These are phyloP conservation scores for Manis crassicaudata DNA, from an alignment of 2,797 vertebrate species.

Conservation along the genomic window DNA sequence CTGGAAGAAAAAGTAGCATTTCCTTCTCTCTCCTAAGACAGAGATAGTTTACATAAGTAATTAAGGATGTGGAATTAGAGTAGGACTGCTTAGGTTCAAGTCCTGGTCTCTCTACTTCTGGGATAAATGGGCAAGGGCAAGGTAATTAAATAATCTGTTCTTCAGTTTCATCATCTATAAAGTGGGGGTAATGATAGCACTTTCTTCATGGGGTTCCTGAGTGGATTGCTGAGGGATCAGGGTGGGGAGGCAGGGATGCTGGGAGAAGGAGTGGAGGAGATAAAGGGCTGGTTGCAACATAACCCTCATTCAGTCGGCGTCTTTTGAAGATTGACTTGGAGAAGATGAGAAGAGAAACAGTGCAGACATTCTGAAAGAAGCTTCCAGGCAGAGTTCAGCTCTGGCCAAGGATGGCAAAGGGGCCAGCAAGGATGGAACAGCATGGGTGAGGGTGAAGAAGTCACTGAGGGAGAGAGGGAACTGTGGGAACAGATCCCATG, in stretches of 20 bases:
- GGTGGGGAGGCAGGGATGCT: neutral
- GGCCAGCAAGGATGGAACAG: accelerated
- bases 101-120: neutral
- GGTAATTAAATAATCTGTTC: neutral
- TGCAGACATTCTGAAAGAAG: neutral
- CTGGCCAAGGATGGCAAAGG: neutral
- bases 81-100: neutral
- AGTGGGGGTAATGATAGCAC: neutral
- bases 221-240: neutral
- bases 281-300: neutral
- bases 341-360: neutral
- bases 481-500: neutral
- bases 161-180: neutral
- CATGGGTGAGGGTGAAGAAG: neutral
- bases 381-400: neutral
- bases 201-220: neutral
- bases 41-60: neutral
- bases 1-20: neutral
- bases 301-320: neutral
- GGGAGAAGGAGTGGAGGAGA: too few species aligned
- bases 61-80: neutral
- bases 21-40: neutral
- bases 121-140: neutral
- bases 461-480: neutral
- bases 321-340: neutral